Base-by-base conservation (phyloP, 1,140 invertebrate species). In the Drosophila pachea region DNA sequence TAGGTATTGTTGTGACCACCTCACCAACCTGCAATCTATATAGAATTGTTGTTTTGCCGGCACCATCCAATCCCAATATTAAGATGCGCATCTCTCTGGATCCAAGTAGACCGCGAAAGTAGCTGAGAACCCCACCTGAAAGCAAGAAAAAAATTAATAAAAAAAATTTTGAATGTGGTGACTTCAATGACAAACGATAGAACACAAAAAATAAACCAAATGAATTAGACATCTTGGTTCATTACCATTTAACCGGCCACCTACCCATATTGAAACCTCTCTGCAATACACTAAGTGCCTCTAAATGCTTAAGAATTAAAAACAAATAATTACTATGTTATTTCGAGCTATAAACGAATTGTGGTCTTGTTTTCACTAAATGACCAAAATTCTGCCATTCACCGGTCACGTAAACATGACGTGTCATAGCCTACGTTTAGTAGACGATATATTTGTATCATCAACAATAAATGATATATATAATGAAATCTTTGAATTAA, bases 1-100 rank as follows among this genome's bases (percentile, higher is more conserved):
- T 99, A 62, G 97, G 97, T 75, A 89, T 89, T 64, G 98, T 99
- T n/a, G 98, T 99, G 2, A 99, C 98, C 49, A 99, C 98, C 92
- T 99, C 98, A 16, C 98, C 98, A 66, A 99, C 98, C 93, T 99
- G 98, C 81, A 99, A 92, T 91, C 96, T 95, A 91, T 99, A 99
- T 43, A 99, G 91, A 91, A 99, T 99, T 54, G 98, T 99, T 7
- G 98, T 99, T 93, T 99, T 99, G 70, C 97, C 97, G 89, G 97
- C 97, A 59, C 98, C 98, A 90, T 99, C 98, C 60, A 99, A 91
- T 8, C 98, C 98, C 38, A 99, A 92, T 88, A 99, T 99, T 67
- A 99, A 91, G 89, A 99, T 99, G 86, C 98, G 92, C 94, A 99
- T 97, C 92, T 99, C 98, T 76, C 97, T 93, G 67, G 95, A 95